Evolutionary conservation across 2,797 vertebrate species (phyloP), one percentile per base, ranked within the genome.

Genomic region (Helostoma temminkii): DNA sequence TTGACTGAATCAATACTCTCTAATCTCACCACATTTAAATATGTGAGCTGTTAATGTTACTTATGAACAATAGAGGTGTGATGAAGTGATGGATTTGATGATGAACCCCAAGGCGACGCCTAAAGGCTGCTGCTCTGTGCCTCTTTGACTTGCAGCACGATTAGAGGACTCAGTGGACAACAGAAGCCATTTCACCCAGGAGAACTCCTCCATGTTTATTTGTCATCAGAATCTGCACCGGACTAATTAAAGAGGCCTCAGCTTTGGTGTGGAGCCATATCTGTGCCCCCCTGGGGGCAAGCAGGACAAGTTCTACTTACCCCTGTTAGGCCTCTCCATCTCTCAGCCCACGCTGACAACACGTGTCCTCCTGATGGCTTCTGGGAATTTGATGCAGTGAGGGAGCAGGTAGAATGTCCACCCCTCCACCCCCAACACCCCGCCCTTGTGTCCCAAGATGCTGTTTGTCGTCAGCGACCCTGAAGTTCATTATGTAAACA

Each of bases 161-260:
- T 83, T 62, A 74, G 53, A 67, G 55, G 63, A 68, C 78, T 57
- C 54, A 14, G 50, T 54, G 72, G 70, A 65, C 74, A 59, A 52
- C 52, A 53, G 72, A 37, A 67, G 72, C 72, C 64, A 55, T 72
- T 78, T 71, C 65, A 69, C 80, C 76, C 76, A 25, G 71, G 65
- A 74, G 91, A 86, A 76, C 66, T 56, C 52, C 68, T 78, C 66
- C 71, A 42, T 91, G 89, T 94, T 92, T 93, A 90, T 91, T 89
- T 93, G 91, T 86, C 87, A 90, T 88, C 78, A 66, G 78, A 78
- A 50, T 79, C 66, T 81, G 85, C 78, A 58, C 83, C 49, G 74
- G 86, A 90, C 75, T 93, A 93, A 92, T 94, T 89, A 91, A 86
- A 89, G 28, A 45, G 73, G 86, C 83, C 88, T 70, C 77, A 78